Evolutionary conservation across 2,797 vertebrate genomes (phyloP), one percentile per base, ranked within the genome.

Genomic region (Petrocephalus sullivani): DNA sequence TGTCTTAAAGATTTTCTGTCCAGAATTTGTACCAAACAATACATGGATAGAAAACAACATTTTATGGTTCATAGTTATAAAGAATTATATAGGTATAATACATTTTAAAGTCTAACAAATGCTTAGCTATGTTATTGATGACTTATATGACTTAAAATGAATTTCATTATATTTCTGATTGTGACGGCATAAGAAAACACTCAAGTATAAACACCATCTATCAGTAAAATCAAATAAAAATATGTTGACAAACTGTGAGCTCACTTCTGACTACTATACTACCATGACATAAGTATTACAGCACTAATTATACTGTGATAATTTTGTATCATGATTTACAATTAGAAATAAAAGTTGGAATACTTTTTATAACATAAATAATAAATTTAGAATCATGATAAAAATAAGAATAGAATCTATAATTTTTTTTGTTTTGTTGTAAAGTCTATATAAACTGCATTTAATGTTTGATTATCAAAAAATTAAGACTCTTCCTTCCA

Each of bases 161-260:
- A 94, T 96, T 97, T 95, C 96, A 95, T 96, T 96, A 94, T 93
- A 96, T 96, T 95, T 96, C 95, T 93, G 95, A 96, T 96, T 97
- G 94, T 92, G 91, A 93, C 93, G 92, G 92, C 91, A 95, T 94
- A 91, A 95, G 96, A 94, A 87, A 96, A 92, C 89, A 89, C 93
- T 93, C 87, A 92, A 88, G 90, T 90, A 91, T 92, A 93, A 93
- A 92, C 93, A 94, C 92, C 91, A 96, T 96, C 95, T 95, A 95
- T 96, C 95, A 95, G 94, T 92, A 89, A 96, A 95, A 97, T 96
- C 94, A 96, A 96, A 96, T 95, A 95, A 88, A 95, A 90, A 94
- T 89, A 93, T 96, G 95, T 94, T 92, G 37, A 28, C 67, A 37
- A 41, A 78, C 71, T 95, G 93, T 92, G 89, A 92, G 95, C 93